Evolutionary conservation across 2,888 invertebrate genomes (phyloP).

Genomic region (Diarsia dahlii): DNA sequence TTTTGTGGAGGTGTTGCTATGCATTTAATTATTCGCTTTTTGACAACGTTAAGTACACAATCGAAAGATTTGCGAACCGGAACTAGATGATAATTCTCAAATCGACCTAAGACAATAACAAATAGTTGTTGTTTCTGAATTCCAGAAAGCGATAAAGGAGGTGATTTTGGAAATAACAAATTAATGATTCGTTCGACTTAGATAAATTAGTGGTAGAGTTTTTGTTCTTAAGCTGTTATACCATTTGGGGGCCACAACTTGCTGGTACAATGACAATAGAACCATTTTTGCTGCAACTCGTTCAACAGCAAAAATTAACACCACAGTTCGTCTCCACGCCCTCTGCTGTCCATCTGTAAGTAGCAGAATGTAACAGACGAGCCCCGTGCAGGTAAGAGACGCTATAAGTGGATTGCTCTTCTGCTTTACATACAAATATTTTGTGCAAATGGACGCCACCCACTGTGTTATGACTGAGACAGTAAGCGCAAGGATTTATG

Average conservation of each 20-base stretch:
- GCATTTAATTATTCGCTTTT: not conserved
- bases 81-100: not conserved
- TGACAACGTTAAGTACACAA: too few relatives aligned
- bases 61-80: not conserved
- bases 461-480: constrained; percentile 56
- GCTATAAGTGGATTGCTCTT: constrained; percentile 89
- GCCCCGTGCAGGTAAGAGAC: constrained; percentile 88
- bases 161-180: too few relatives aligned
- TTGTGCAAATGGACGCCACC: constrained; percentile 81
- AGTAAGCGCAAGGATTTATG: constrained; percentile 46
- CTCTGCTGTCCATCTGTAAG: constrained; percentile 66
- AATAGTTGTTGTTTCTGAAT: not conserved
- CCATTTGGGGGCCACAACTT: not conserved
- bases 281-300: not conserved
- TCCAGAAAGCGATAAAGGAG: not conserved
- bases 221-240: not conserved
- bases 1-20: not conserved
- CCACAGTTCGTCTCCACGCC: constrained; percentile 68
- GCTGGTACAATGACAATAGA: not conserved
- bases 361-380: constrained; percentile 83
- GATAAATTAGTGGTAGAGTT: not conserved
- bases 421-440: constrained; percentile 90
- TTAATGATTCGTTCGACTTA: not conserved
- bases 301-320: not conserved
- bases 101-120: not conserved